Conservation (phyloP, 2,113 vertebrate species). For the Nyctereutes procyonoides region DNA sequence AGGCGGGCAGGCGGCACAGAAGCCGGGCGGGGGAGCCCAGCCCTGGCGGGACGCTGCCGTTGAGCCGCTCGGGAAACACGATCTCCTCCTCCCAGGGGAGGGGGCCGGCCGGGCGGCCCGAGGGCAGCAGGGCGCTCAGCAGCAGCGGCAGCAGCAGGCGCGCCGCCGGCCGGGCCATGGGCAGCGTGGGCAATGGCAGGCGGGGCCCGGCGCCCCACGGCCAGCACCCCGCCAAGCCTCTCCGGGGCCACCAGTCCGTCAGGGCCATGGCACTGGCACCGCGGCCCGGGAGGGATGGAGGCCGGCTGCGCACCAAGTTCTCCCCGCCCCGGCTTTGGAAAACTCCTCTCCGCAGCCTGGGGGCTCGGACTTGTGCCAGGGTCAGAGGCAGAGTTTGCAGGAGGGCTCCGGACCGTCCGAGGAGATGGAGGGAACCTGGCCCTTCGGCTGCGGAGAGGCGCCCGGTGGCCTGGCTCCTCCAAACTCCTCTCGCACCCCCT, state of each 20-base stretch:
- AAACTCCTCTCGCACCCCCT: slow-evolving; percentile 19
- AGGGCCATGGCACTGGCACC: slow-evolving; percentile 48
- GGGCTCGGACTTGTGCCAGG: background rate
- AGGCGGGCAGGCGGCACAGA: slow-evolving; percentile 74
- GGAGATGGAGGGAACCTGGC: slow-evolving; percentile 22
- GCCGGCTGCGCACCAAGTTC: slow-evolving; percentile 19
- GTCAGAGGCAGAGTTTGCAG: slow-evolving; percentile 55
- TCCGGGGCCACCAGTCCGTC: background rate
- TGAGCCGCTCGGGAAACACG: slow-evolving; percentile 84
- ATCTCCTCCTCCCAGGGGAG: slow-evolving; percentile 81
- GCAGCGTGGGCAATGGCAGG: background rate
- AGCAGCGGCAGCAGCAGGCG: slow-evolving; percentile 34
- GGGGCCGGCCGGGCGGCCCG: slow-evolving; percentile 46
- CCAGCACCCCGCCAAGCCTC: slow-evolving; percentile 43
- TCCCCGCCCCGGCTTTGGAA: slow-evolving; percentile 21
- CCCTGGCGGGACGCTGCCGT: slow-evolving; percentile 68
- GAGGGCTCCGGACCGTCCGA: slow-evolving; percentile 47
- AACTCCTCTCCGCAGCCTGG: slow-evolving; percentile 26
- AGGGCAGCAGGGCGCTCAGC: slow-evolving; percentile 67
- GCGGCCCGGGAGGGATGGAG: slow-evolving; percentile 22
- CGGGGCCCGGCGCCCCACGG: background rate
- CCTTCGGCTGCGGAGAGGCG: background rate
- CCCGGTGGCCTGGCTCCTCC: slow-evolving; percentile 43
- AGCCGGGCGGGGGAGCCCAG: slow-evolving; percentile 52
- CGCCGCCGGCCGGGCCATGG: background rate